Percentiles rank a stretch among this genome's conserved stretches.
Evolutionary conservation across 92 coral and sea anemone genomes (phyloP).

Genomic region (Metridium senile): DNA sequence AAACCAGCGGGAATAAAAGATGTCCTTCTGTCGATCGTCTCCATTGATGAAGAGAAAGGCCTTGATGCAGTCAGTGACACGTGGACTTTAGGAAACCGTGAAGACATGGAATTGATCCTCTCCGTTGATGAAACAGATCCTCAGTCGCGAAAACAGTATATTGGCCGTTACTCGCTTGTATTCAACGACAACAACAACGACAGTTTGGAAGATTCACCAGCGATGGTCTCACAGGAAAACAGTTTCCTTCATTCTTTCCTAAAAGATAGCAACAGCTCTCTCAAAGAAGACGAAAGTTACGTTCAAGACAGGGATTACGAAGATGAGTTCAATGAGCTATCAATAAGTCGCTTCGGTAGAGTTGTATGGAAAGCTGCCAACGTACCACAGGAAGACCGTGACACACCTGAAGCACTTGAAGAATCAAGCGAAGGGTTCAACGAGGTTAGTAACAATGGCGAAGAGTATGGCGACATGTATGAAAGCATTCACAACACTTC

Average conservation of each 20-base stretch:
- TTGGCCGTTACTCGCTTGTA: constrained; percentile 20
- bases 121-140: constrained; percentile 20
- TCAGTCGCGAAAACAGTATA: constrained; percentile 6
- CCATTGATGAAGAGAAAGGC: constrained; percentile 14
- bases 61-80: constrained; percentile 11
- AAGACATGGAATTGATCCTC: constrained; percentile 29
- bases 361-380: constrained; percentile 2
- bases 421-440: not conserved
- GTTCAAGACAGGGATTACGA: not conserved
- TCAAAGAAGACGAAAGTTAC: not conserved
- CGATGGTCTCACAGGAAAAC: not conserved
- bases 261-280: not conserved
- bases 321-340: not conserved
- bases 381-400: not conserved
- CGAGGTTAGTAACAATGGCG: not conserved
- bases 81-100: constrained; percentile 27
- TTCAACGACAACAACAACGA: constrained; percentile 18
- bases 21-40: constrained; percentile 3
- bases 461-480: not conserved
- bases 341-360: constrained; percentile 3
- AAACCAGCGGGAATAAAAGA: constrained; percentile 31
- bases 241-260: not conserved
- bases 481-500: not conserved
- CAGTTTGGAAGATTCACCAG: not conserved
- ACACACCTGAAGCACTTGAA: not conserved